Evolutionary conservation across 2,888 invertebrate species (phyloP), one percentile per base, ranked within the genome.

Genomic region (Nebria salina): DNA sequence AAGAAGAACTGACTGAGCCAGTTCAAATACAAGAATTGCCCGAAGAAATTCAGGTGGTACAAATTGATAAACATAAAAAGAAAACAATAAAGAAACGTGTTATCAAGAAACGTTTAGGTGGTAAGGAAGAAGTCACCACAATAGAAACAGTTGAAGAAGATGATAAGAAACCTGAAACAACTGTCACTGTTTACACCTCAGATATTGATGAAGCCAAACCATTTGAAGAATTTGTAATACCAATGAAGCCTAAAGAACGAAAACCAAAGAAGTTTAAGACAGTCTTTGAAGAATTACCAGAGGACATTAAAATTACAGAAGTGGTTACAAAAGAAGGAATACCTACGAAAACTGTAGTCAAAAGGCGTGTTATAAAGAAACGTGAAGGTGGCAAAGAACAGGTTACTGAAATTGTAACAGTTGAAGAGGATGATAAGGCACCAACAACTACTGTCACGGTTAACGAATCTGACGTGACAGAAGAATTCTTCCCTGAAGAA

Each of bases 381-480:
- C 83, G 86, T 6, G 85, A 86, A 43, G 87, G 85, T 68, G 86
- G 86, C 0, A 86, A 87, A 82, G 85, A 86, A 83, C 88, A 90
- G 83, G 84, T 88, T 5, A 86, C 89, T 5, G 89, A 90, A 85
- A 87, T 89, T 82, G 84, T 88, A 2, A 89, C 86, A 83, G 85
- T 87, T 41, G 84, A 86, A 75, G 86, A 87, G 82, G 90, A 86
- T 81, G 88, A 86, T 66, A 88, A 87, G 84, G 87, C 90, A 86
- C 88, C 90, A 72, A 84, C 90, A 82, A 89, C 88, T 83, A 88
- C 89, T 82, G 88, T 91, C 25, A 86, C 87, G 41, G 87, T 90
- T 3, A 87, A 86, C 43, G 87, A 89, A 43, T 83, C 85, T 2
- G 89, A 89, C 82, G 83, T 87, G 4, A 85, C 86, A 2, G 84